Evolutionary conservation across 2,888 invertebrate genomes (phyloP).

Genomic region (Hymenopus coronatus): DNA sequence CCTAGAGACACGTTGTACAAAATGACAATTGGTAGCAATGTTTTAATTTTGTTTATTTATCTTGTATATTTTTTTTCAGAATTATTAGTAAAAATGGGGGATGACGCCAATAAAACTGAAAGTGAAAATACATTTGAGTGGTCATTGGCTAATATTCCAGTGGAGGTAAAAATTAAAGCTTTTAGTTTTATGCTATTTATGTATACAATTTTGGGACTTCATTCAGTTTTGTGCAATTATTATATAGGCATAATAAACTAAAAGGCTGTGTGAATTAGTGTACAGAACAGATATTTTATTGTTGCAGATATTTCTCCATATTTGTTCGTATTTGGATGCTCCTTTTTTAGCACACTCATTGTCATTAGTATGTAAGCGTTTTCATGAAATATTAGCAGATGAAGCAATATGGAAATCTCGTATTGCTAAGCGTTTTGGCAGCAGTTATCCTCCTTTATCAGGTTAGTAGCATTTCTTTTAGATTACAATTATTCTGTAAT

Average conservation of each 20-base stretch:
- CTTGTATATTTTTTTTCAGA: neutral
- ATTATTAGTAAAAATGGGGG: neutral
- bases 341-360: conserved; percentile 54
- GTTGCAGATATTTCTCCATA: conserved; percentile 53
- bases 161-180: neutral
- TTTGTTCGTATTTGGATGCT: conserved; percentile 59
- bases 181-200: neutral
- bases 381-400: conserved; percentile 56
- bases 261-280: neutral
- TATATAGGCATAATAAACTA: neutral
- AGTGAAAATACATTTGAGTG: neutral
- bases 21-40: too few species aligned
- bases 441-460: conserved; percentile 28
- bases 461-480: conserved; percentile 5
- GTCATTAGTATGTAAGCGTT: conserved; percentile 56
- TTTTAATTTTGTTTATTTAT: neutral
- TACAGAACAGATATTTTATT: neutral
- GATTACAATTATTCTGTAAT: too few species aligned
- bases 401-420: conserved; percentile 54
- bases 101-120: neutral
- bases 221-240: too few species aligned
- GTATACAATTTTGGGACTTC: too few species aligned
- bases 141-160: neutral
- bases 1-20: too few species aligned
- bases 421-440: conserved; percentile 24